phyloP scores from a whole-genome alignment of 2,888 invertebrate species.

The Athalia cordata region DNA sequence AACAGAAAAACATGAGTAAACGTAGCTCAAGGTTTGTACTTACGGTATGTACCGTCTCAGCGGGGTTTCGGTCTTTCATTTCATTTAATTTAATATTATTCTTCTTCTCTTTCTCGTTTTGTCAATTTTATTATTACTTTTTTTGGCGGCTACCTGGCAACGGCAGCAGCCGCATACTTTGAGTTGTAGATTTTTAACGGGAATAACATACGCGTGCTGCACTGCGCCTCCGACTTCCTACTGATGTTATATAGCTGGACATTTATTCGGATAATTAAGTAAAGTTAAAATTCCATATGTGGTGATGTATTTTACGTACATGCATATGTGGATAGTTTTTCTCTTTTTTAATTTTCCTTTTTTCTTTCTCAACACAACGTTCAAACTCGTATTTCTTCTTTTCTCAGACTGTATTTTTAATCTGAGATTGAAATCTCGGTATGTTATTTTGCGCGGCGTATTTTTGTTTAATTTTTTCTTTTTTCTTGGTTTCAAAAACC shows the following conservation, averaged over 20 bases:
- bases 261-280: slow-evolving; percentile 66
- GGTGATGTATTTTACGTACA: slow-evolving; percentile 52
- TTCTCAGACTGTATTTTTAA: slow-evolving; percentile 49
- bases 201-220: neutral
- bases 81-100: neutral
- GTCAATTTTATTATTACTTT: neutral
- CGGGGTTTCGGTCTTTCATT: neutral
- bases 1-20: too few relatives aligned
- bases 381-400: slow-evolving; percentile 56
- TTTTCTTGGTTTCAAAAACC: neutral
- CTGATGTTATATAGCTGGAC: neutral
- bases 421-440: slow-evolving; percentile 50
- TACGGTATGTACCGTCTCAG: neutral
- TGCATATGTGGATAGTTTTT: slow-evolving; percentile 9
- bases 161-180: too few relatives aligned
- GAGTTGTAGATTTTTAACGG: neutral
- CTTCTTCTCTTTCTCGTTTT: neutral
- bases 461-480: neutral
- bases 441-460: slow-evolving; percentile 48
- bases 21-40: neutral
- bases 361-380: neutral
- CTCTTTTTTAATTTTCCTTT: neutral
- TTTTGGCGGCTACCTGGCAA: neutral
- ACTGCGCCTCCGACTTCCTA: neutral
- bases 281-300: slow-evolving; percentile 62